Evolutionary conservation across 2,113 vertebrate species (phyloP).

Genomic region (Myotis brandtii): DNA sequence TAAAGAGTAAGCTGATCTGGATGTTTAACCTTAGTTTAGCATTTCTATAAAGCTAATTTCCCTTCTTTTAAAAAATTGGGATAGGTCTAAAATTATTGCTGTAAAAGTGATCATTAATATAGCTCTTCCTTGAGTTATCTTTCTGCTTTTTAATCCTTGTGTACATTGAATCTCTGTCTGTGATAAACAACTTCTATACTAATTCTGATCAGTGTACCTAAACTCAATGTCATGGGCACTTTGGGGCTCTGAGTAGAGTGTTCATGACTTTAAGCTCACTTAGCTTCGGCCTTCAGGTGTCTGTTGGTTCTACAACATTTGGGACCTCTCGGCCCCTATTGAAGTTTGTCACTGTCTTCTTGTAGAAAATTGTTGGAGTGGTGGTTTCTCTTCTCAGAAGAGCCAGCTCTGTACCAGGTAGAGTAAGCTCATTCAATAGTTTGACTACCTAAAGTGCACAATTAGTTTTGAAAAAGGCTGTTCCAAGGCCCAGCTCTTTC

Average conservation of each 20-base stretch:
- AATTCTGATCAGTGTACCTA: neutral
- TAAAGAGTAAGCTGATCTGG: neutral
- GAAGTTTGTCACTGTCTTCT: neutral
- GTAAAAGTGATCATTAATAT: neutral
- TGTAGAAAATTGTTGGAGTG: neutral
- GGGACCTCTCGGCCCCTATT: neutral
- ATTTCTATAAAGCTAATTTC: neutral
- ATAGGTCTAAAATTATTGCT: neutral
- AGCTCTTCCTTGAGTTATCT: neutral
- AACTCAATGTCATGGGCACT: neutral
- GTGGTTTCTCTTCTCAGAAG: neutral
- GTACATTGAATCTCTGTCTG: neutral
- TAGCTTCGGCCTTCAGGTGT: neutral
- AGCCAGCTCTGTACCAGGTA: neutral
- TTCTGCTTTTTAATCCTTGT: neutral
- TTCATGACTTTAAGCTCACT: neutral
- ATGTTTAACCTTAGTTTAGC: neutral
- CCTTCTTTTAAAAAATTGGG: neutral
- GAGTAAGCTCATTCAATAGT: neutral
- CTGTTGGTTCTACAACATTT: neutral
- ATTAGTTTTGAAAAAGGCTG: neutral
- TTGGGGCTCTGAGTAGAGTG: neutral
- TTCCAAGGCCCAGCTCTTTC: neutral
- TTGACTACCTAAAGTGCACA: neutral
- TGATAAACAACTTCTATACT: neutral